Percentiles rank a stretch among this genome's conserved stretches.
Evolutionary conservation across 2,797 vertebrate species (phyloP).

Genomic region (Novumbra hubbsi): DNA sequence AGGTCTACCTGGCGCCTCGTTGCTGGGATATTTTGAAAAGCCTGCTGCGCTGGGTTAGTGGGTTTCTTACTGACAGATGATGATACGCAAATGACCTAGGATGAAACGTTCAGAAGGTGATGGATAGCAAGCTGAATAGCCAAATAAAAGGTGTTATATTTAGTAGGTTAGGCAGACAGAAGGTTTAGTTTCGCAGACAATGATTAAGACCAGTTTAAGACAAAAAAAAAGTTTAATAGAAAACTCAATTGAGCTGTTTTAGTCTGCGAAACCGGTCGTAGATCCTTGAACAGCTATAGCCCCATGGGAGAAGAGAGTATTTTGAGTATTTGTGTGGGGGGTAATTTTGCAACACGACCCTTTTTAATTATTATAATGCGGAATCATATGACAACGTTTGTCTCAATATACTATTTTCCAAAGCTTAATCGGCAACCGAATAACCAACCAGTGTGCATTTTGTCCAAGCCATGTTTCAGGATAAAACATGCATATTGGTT

Average conservation of each 20-base stretch:
- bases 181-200: too few species aligned
- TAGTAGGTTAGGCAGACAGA: too few species aligned
- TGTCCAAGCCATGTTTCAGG: neutral
- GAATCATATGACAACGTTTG: neutral
- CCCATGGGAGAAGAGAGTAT: neutral
- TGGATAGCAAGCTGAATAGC: neutral
- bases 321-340: neutral
- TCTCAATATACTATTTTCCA: neutral
- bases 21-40: slow-evolving; percentile 37
- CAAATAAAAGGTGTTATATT: neutral
- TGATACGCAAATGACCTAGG: slow-evolving; percentile 11
- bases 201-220: too few species aligned
- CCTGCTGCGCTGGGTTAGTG: slow-evolving; percentile 29
- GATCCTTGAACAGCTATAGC: neutral
- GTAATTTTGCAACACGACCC: neutral
- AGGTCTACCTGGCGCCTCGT: slow-evolving; percentile 41
- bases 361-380: neutral
- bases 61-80: neutral
- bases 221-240: too few species aligned
- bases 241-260: too few species aligned
- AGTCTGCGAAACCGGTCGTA: too few species aligned
- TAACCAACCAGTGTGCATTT: neutral
- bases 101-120: neutral
- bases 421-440: neutral
- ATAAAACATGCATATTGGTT: neutral